Conservation (phyloP, 2,113 vertebrate genomes). For the Aramus guarauna region DNA sequence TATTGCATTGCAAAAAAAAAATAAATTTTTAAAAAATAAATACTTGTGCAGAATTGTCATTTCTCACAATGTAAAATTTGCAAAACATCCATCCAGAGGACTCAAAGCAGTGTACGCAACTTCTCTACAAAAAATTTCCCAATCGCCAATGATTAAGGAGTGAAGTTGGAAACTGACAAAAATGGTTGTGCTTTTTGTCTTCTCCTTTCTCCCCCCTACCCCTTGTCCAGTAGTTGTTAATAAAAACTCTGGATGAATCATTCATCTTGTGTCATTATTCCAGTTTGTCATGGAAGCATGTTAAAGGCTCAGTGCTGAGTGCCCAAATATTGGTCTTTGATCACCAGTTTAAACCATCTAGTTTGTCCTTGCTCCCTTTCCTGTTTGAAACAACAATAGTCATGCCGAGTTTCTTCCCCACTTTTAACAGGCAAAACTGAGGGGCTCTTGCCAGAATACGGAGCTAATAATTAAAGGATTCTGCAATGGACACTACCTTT, state of each 20-base stretch:
- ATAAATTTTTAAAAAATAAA: not conserved
- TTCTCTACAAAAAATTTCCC: not conserved
- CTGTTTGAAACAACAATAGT: not conserved
- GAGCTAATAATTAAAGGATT: not conserved
- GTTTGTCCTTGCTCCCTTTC: not conserved
- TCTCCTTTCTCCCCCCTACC: not conserved
- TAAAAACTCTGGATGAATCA: not conserved
- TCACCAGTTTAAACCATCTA: not conserved
- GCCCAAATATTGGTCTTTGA: not conserved
- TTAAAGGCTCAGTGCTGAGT: not conserved
- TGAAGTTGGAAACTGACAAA: not conserved
- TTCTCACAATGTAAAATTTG: not conserved
- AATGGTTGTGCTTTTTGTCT: not conserved
- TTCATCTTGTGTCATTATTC: not conserved
- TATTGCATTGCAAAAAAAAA: not conserved
- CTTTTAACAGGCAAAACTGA: not conserved
- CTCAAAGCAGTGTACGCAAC: not conserved
- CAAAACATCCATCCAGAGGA: not conserved
- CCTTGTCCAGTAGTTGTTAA: not conserved
- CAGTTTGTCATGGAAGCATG: not conserved
- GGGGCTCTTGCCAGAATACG: not conserved
- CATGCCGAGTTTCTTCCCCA: not conserved
- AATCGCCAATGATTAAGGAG: not conserved
- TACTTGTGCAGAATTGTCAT: not conserved
- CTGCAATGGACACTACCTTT: not conserved